Evolutionary conservation across 1,140 invertebrate genomes (phyloP), one percentile per base, ranked within the genome.

Genomic region (Drosophila ironensis): DNA sequence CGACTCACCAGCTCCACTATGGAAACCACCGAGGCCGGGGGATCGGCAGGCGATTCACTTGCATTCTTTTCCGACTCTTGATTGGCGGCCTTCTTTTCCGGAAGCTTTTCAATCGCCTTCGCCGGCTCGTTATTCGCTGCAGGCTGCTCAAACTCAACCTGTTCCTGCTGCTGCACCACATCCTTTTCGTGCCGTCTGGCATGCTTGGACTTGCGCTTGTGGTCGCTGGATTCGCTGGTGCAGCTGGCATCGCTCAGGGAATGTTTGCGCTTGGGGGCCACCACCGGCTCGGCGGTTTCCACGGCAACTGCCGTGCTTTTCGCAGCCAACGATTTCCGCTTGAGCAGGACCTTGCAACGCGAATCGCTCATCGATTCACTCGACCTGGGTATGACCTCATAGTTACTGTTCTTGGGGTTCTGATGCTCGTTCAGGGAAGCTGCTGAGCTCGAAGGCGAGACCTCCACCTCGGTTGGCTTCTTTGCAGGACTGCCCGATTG

Each of bases 261-360:
- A 73, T 86, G 70, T 42, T 84, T 84, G 5, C 78, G 80, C 25
- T 71, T 84, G 1, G 8, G 3, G 1, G 19, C 4, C 14, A 22
- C 4, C 14, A 22, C 14, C 14, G 14, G n/a, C n/a, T 16, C 12
- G 1, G 51, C 24, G 0, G 51, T 6, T 27, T 52, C 41, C n/a
- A 14, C 20, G 1, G 42, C 9, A 3, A 5, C 27, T 1, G 24
- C 16, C 2, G 37, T 35, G 14, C 44, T n/a, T 7, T 78, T 82
- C 12, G 28, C 51, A n/a, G 60, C 81, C 8, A 87, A 30, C 0
- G 86, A 86, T 28, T 89, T 89, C 0, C 88, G 68, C 50, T 89
- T 89, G 1, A 89, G 63, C 4, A 89, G 72, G 3, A 89, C 88
- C 0, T 89, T 81, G 63, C 53, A 82, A 3, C 57, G 70, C n/a